Evolutionary conservation across 2,113 vertebrate species (phyloP).

Genomic region (Hirundichthys speculiger): DNA sequence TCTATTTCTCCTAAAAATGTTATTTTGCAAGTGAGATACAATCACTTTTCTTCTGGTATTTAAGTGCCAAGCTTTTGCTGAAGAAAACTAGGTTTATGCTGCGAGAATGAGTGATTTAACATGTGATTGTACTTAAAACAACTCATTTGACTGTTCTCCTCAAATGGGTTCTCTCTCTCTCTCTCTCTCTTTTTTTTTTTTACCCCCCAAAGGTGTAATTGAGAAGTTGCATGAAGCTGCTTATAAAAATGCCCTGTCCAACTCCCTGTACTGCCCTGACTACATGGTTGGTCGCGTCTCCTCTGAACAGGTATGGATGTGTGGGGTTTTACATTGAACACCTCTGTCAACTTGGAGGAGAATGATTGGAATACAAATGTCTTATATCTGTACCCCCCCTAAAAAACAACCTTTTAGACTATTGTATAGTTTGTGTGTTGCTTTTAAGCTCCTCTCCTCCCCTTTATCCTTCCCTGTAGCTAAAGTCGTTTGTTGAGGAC

Average conservation of each 20-base stretch:
- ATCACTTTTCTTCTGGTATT: too few relatives aligned
- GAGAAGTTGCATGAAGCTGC: slow-evolving; percentile 87
- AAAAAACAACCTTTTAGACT: background rate
- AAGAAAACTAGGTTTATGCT: too few relatives aligned
- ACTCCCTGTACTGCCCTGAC: slow-evolving; percentile 92
- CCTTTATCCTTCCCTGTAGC: slow-evolving; percentile 74
- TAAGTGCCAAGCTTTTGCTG: too few relatives aligned
- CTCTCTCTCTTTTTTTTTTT: background rate
- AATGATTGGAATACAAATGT: background rate
- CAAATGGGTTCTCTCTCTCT: background rate
- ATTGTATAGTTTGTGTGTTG: slow-evolving; percentile 1
- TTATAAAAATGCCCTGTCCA: slow-evolving; percentile 82
- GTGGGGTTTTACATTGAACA: background rate
- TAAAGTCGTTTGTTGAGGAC: slow-evolving; percentile 88
- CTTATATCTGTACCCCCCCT: too few relatives aligned
- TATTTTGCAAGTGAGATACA: too few relatives aligned
- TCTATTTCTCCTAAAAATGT: too few relatives aligned
- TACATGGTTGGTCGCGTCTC: slow-evolving; percentile 86
- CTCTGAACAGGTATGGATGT: slow-evolving; percentile 83
- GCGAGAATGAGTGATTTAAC: too few relatives aligned
- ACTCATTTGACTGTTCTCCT: too few relatives aligned
- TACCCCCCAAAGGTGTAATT: slow-evolving; percentile 81
- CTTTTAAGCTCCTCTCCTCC: slow-evolving; percentile 14
- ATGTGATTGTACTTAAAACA: too few relatives aligned
- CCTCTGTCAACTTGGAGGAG: background rate